These are phyloP conservation scores for Margaritifera margaritifera DNA, from an alignment of 2,888 invertebrate genomes.

Conservation along the genomic window DNA sequence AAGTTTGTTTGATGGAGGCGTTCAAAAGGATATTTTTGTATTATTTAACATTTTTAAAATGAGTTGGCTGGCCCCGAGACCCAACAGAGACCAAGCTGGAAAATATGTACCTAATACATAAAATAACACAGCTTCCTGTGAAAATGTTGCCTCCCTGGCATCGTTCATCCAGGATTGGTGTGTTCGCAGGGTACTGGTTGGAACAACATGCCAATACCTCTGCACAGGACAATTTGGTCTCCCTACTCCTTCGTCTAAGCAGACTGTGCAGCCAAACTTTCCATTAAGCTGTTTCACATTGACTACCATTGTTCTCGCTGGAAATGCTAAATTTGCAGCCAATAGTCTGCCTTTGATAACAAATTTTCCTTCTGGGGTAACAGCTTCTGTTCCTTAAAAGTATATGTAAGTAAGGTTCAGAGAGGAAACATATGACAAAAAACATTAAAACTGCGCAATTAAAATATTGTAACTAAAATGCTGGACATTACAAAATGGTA, in stretches of 20 bases:
- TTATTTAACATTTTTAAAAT: too few relatives aligned
- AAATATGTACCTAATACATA: too few relatives aligned
- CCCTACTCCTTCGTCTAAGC: constrained; percentile 15
- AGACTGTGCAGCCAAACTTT: constrained; percentile 10
- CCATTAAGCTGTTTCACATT: constrained; percentile 24
- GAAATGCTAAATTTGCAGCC: constrained; percentile 6
- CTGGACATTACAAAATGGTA: too few relatives aligned
- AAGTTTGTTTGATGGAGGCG: too few relatives aligned
- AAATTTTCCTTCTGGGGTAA: constrained; percentile 4
- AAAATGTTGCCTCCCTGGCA: too few relatives aligned
- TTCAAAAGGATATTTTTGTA: too few relatives aligned
- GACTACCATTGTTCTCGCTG: constrained; percentile 15
- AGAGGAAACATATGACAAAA: too few relatives aligned
- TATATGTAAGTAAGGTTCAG: too few relatives aligned
- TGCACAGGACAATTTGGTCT: constrained; percentile 9
- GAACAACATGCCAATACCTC: constrained; percentile 2
- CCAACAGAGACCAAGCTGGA: neutral
- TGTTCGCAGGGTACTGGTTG: neutral
- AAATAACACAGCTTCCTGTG: too few relatives aligned
- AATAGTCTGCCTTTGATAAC: constrained; percentile 8
- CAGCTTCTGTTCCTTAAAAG: constrained; percentile 10
- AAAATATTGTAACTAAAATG: too few relatives aligned
- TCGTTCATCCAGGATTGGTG: neutral
- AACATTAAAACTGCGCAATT: too few relatives aligned
- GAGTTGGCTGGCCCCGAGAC: too few relatives aligned